A percentile compares a stretch with the other conserved stretches of the same genome.
phyloP scores from a whole-genome alignment of 2,888 invertebrate genomes.

The Andrena marginata region DNA sequence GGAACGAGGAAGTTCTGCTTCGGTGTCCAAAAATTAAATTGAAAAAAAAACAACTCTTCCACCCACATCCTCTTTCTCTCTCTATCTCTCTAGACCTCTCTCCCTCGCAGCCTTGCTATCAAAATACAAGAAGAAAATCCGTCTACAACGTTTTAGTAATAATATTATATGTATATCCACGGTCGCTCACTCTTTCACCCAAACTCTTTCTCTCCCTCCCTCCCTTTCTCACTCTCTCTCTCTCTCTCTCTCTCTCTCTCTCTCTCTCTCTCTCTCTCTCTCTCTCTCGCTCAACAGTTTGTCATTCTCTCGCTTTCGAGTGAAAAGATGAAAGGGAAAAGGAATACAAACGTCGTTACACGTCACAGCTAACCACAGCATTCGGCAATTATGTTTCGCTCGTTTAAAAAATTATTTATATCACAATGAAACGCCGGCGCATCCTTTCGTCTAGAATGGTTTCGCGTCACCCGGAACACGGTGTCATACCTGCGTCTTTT shows the following conservation, averaged over 20 bases:
- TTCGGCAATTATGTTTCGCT: constrained; percentile 78
- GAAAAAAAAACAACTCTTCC: constrained; percentile 18
- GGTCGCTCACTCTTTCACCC: constrained; percentile 13
- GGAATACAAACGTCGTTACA: constrained; percentile 73
- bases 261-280: constrained; percentile 24
- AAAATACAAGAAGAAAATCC: constrained; percentile 42
- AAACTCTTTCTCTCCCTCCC: constrained; percentile 23
- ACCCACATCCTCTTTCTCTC: constrained; percentile 1
- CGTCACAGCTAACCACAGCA: constrained; percentile 81
- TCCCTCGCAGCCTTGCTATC: constrained; percentile 32
- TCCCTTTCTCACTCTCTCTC: constrained; percentile 11
- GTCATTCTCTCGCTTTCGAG: constrained; percentile 24
- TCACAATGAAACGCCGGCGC: constrained; percentile 83
- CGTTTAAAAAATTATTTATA: constrained; percentile 79
- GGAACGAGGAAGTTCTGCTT: constrained; percentile 45
- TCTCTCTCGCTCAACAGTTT: neutral
- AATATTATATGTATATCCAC: constrained; percentile 16
- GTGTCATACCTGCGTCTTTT: constrained; percentile 54
- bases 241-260: constrained; percentile 12
- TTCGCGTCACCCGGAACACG: neutral
- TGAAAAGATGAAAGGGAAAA: constrained; percentile 65
- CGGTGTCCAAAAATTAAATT: constrained; percentile 42
- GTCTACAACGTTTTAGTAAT: constrained; percentile 18
- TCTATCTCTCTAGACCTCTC: neutral
- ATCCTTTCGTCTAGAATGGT: constrained; percentile 72